Conservation (phyloP, 2,888 invertebrate genomes). For the Drosophila leonis region DNA sequence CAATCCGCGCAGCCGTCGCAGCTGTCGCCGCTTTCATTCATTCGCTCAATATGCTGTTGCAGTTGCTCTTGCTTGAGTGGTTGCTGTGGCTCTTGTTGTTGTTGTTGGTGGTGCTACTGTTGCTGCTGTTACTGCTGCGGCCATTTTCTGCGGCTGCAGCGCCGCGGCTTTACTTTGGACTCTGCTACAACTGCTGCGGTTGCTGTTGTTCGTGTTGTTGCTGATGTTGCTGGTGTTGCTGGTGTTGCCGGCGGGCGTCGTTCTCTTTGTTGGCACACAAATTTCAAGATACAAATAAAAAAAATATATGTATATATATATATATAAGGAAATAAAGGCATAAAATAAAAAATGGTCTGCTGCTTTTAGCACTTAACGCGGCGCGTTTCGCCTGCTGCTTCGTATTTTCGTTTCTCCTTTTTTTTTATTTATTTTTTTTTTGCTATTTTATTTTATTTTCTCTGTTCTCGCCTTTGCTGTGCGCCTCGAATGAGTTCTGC, state of each 20-base stretch:
- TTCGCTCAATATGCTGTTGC: conserved; percentile 45
- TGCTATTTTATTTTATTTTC: conserved; percentile 5
- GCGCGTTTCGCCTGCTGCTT: conserved; percentile 17
- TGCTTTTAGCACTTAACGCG: conserved; percentile 57
- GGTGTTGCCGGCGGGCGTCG: conserved; percentile 47
- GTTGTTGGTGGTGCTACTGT: conserved; percentile 26
- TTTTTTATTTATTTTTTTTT: not conserved
- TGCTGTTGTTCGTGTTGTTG: conserved; percentile 17
- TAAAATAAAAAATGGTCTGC: conserved; percentile 26
- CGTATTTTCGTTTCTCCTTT: conserved; percentile 4
- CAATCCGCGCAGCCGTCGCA: conserved; percentile 49
- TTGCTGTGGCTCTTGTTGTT: conserved; percentile 26
- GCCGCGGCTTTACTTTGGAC: conserved; percentile 34
- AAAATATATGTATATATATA: not conserved
- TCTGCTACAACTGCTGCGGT: conserved; percentile 36
- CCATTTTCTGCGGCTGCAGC: conserved; percentile 65
- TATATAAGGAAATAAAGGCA: conserved; percentile 30
- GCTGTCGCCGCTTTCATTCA: conserved; percentile 56
- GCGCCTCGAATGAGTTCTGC: conserved; percentile 54
- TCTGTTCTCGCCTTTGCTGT: conserved; percentile 31
- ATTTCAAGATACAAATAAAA: conserved; percentile 45
- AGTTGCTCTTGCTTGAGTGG: conserved; percentile 32
- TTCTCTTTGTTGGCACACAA: conserved; percentile 51
- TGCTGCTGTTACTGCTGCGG: conserved; percentile 42
- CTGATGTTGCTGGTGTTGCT: conserved; percentile 10